phyloP scores from a whole-genome alignment of 2,888 invertebrate species.

The Tuta absoluta region DNA sequence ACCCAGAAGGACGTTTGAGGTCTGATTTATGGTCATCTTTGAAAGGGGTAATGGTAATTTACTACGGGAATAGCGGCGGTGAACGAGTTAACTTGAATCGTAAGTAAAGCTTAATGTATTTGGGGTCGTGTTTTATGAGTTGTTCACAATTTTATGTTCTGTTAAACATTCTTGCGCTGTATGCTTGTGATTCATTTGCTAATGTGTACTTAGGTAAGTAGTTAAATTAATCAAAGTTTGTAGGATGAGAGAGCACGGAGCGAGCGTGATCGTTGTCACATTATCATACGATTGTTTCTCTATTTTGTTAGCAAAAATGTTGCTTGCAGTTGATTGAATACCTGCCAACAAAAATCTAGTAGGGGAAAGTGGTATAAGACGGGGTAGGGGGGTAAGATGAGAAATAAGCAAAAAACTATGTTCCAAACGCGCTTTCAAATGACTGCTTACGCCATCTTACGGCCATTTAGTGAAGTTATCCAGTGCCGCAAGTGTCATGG shows the following conservation, averaged over 20 bases:
- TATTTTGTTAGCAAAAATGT: neutral
- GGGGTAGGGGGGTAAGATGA: too few species aligned
- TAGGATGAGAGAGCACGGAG: neutral
- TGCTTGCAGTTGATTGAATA: too few species aligned
- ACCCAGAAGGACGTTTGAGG: slow-evolving; percentile 30
- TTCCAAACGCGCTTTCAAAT: too few species aligned
- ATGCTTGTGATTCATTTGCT: neutral
- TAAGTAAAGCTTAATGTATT: slow-evolving; percentile 39
- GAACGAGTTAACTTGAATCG: slow-evolving; percentile 27
- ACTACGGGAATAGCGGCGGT: slow-evolving; percentile 40
- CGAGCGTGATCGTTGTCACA: neutral
- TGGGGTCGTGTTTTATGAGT: slow-evolving; percentile 35
- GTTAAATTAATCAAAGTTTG: neutral
- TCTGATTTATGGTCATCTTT: slow-evolving; percentile 42
- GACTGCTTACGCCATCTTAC: too few species aligned
- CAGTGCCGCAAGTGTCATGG: neutral
- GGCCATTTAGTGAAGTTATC: too few species aligned
- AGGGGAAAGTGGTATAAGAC: too few species aligned
- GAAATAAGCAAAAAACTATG: too few species aligned
- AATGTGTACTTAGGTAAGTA: neutral
- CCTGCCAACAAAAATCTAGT: too few species aligned
- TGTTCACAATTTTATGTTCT: slow-evolving; percentile 23
- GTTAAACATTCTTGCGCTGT: slow-evolving; percentile 16
- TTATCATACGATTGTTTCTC: neutral
- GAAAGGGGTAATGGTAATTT: slow-evolving; percentile 47